A percentile compares a stretch with the other conserved stretches of the same genome.
Conservation (phyloP, 2,888 invertebrate genomes). For the Calliopum simillimum region DNA sequence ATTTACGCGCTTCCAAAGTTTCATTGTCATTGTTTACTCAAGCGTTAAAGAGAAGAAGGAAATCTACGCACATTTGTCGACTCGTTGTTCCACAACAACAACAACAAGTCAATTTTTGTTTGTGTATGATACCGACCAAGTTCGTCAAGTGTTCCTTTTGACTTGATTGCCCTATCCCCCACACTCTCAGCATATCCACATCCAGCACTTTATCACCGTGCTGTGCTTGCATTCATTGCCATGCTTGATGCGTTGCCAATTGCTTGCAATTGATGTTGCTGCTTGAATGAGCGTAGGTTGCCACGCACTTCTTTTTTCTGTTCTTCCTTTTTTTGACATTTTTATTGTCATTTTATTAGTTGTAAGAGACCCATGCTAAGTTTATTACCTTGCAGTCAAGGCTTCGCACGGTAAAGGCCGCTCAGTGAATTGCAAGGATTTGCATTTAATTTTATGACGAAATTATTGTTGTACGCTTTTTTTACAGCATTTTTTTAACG, state of each 20-base stretch:
- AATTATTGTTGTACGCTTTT: slow-evolving; percentile 28
- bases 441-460: slow-evolving; percentile 23
- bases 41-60: slow-evolving; percentile 57
- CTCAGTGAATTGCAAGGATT: slow-evolving; percentile 14
- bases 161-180: background rate
- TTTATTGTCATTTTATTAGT: slow-evolving; percentile 43
- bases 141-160: background rate
- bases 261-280: slow-evolving; percentile 42
- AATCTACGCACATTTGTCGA: slow-evolving; percentile 41
- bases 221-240: background rate
- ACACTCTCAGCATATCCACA: background rate
- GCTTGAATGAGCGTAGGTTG: slow-evolving; percentile 33
- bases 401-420: background rate
- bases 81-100: background rate
- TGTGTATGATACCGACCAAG: background rate
- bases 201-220: background rate
- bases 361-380: slow-evolving; percentile 18
- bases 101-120: background rate
- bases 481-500: slow-evolving; percentile 15
- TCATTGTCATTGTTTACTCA: slow-evolving; percentile 48
- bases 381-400: slow-evolving; percentile 32
- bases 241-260: slow-evolving; percentile 55
- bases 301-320: slow-evolving; percentile 4
- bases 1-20: slow-evolving; percentile 20
- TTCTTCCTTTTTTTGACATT: background rate